Evolutionary conservation across 35 echinoderm and acorn worm species (phyloP), one percentile per base, ranked within the genome.

Genomic region (Strongylocentrotus purpuratus): DNA sequence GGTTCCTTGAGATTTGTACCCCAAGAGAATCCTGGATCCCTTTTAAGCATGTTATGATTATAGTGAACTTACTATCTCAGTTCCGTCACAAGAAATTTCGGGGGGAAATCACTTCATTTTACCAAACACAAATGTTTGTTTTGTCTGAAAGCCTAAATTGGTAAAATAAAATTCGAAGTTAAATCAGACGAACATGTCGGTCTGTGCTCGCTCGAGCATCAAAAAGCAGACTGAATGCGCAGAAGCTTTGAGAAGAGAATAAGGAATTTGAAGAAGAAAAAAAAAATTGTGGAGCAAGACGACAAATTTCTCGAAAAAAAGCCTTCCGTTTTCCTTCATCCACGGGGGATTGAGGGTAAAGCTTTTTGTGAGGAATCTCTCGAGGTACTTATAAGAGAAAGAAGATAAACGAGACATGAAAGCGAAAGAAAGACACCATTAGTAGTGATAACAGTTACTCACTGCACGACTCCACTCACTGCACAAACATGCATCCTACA

Each of bases 401-500:
- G 25, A 70, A 78, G 65, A 78, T 78, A 78, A 78, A 78, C 65
- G 65, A 78, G 20, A 78, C 25, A 78, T 78, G 65, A 78, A 78
- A 78, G 65, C 65, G 65, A 78, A 78, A 78, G 65, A 78, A 78
- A 78, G 65, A 78, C 65, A 78, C 65, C 65, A 78, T 78, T 78
- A 78, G 65, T 28, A 78, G 28, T 78, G 65, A 78, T 25, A 78
- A 78, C 65, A 78, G 65, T 78, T 78, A 78, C 65, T 78, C 65
- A 22, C 65, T 78, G 65, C 65, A 78, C 20, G 65, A n/a, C 65
- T 78, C 65, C 65, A 78, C 65, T 78, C 65, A 78, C 22, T 78
- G 65, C 22, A 78, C 65, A 78, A 78, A 78, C 2, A 78, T 78
- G 6, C 65, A 6, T 28, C 65, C 65, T n/a, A 78, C 65, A 78